phyloP scores from a whole-genome alignment of 1,140 invertebrate genomes.

The Drosophila parabipectinata region DNA sequence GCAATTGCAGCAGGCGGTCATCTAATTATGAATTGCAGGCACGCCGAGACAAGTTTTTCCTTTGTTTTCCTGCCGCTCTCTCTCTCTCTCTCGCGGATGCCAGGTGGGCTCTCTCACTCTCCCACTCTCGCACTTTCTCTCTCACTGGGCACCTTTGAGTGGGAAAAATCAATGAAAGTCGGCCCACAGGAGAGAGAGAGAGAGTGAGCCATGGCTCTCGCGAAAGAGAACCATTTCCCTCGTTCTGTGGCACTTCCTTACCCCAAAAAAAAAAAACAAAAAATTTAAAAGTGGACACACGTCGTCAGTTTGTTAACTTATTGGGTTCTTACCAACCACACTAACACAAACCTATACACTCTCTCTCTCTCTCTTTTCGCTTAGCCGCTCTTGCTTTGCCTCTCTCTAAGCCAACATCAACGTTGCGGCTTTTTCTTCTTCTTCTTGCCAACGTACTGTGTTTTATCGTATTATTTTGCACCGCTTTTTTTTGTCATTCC shows the following conservation, averaged over 20 bases:
- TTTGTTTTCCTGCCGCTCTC: constrained; percentile 29
- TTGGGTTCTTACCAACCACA: constrained; percentile 63
- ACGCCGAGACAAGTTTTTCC: constrained; percentile 50
- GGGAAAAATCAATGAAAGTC: constrained; percentile 45
- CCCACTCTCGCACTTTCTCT: background rate
- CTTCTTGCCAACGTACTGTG: constrained; percentile 56
- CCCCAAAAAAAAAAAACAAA: constrained; percentile 11
- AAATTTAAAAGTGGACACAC: constrained; percentile 48
- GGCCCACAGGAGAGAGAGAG: constrained; percentile 12
- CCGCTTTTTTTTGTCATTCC: constrained; percentile 63
- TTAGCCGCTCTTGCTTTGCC: constrained; percentile 4
- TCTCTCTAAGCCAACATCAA: constrained; percentile 57
- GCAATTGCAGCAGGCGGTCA: constrained; percentile 34
- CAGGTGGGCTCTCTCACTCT: background rate
- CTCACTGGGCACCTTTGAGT: constrained; percentile 16
- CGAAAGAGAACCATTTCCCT: constrained; percentile 23
- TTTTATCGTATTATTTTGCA: constrained; percentile 64
- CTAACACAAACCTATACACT: constrained; percentile 11
- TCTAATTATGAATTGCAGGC: constrained; percentile 56
- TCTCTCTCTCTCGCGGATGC: background rate
- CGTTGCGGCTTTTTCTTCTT: constrained; percentile 78
- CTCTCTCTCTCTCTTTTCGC: constrained; percentile 22
- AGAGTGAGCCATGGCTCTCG: background rate
- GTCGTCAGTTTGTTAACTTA: constrained; percentile 75
- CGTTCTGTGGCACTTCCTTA: constrained; percentile 15